Base-by-base conservation (phyloP, 2,888 invertebrate species). In the Malthinus flaveolus region DNA sequence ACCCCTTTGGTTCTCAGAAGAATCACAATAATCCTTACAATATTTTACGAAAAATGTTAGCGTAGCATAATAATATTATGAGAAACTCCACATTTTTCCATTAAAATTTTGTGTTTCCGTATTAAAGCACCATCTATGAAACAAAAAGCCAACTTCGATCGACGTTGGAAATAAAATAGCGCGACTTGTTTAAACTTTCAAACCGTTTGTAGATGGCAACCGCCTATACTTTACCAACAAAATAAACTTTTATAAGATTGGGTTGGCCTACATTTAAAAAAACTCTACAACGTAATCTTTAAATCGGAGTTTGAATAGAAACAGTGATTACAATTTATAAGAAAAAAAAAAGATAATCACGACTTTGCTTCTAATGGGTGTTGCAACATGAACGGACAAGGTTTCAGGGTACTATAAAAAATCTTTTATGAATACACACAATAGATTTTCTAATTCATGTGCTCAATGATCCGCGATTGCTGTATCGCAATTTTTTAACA, bases 331-430 rank as follows among this genome's bases (percentile, higher is more conserved):
- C 15, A 51, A 44, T 58, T 42, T 15, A 1, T 23, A 23, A 23
- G 23, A 23, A 23, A 23, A 44, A 53, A 53, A 48, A 48, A 50
- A 10, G 39, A 32, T 34, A 46, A 53, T 58, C 58, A 58, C 58
- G 58, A 58, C 52, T 56, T 52, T 58, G 32, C 35, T 52, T 58
- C 47, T 49, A 58, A 58, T 58, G 48, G 39, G 49, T 44, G 47
- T 58, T 48, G 52, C 52, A 35, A 39, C 52, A 58, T 44, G 39
- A 48, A 39, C 47, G 36, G 42, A 13, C 58, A 48, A 53, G 49
- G 52, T 34, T 53, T 46, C 35, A 36, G 46, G 44, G 33, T 45
- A 36, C 51, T 50, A 56, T 51, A 37, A 56, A 52, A 52, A 52
- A 34, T 52, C 45, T 45, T 52, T 34, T 49, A 39, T 49, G 49